A percentile compares a stretch with the other conserved stretches of the same genome.
Evolutionary conservation across 2,888 invertebrate genomes (phyloP).

Genomic region (Apamea epomidion): DNA sequence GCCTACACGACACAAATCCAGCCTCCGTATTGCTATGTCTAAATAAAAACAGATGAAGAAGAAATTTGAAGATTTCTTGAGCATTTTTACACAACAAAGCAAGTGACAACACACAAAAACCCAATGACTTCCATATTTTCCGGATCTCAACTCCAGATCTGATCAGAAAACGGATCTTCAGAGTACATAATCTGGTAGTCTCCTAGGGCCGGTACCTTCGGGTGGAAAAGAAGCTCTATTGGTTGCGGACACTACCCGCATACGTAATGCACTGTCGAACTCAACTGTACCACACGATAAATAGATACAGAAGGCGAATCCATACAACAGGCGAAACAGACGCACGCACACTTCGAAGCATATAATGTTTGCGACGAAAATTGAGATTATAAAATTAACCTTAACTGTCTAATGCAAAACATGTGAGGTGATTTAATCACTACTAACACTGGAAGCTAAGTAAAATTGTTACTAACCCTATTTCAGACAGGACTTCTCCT

Average conservation of each 20-base stretch:
- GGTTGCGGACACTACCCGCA: conserved; percentile 62
- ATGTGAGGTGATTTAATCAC: not conserved
- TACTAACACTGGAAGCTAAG: too few species aligned
- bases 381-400: not conserved
- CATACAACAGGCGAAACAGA: not conserved
- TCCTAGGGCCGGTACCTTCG: conserved; percentile 17
- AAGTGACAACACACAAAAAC: not conserved
- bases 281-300: conserved; percentile 36
- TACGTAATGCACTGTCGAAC: conserved; percentile 61
- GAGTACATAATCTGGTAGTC: conserved; percentile 22
- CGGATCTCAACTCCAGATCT: conserved; percentile 7
- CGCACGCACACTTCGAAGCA: not conserved
- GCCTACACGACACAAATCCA: too few species aligned
- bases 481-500: too few species aligned
- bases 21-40: too few species aligned
- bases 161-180: conserved; percentile 20
- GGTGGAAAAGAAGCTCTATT: conserved; percentile 59
- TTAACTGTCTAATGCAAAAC: not conserved
- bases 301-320: not conserved
- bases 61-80: not conserved
- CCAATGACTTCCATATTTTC: conserved; percentile 19
- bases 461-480: too few species aligned
- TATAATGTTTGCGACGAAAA: not conserved
- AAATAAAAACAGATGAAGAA: too few species aligned
- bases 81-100: not conserved